These are phyloP conservation scores for Cydia splendana DNA, from an alignment of 1,140 invertebrate genomes.

Conservation along the genomic window DNA sequence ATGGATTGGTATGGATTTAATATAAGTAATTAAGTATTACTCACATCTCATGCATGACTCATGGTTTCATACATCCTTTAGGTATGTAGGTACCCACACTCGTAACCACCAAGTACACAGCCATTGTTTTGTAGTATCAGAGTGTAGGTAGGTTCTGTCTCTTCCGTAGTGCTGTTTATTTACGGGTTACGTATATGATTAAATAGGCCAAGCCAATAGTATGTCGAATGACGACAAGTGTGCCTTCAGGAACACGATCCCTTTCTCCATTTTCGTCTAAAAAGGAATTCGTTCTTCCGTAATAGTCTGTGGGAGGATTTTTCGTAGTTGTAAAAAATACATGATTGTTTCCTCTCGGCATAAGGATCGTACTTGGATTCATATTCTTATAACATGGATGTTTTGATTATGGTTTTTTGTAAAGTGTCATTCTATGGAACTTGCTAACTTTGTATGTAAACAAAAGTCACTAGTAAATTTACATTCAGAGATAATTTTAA, in stretches of 20 bases:
- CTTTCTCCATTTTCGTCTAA: not conserved
- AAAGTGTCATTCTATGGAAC: no score
- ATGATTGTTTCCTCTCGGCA: conserved; percentile 4
- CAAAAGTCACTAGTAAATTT: no score
- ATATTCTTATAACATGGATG: not conserved
- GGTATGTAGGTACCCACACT: no score
- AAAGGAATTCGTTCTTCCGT: conserved; percentile 11
- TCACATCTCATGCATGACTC: no score
- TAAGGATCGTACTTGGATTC: not conserved
- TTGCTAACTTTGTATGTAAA: no score
- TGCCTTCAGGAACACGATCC: not conserved
- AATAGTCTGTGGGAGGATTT: not conserved
- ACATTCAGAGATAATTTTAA: no score
- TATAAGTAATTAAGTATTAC: no score
- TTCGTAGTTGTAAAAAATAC: not conserved
- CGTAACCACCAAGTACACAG: no score
- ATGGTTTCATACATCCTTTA: no score
- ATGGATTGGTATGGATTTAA: no score
- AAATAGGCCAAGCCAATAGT: not conserved
- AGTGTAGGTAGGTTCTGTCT: not conserved
- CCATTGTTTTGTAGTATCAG: not conserved
- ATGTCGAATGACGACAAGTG: not conserved
- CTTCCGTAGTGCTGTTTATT: not conserved
- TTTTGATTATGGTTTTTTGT: no score
- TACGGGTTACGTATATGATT: not conserved